A percentile compares a stretch with the other conserved stretches of the same genome.
phyloP scores from a whole-genome alignment of 2,888 invertebrate species.

The Hemithea aestivaria region DNA sequence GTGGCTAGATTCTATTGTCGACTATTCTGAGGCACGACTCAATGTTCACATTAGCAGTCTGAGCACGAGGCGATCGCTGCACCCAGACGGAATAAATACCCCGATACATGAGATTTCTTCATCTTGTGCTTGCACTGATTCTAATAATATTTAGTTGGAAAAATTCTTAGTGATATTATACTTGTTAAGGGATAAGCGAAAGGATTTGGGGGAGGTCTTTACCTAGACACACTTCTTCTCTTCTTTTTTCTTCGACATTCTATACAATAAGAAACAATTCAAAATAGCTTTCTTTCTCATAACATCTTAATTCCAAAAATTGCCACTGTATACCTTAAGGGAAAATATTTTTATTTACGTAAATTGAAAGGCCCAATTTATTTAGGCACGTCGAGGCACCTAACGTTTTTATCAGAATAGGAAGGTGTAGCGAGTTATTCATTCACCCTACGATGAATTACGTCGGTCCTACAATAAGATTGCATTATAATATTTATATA shows the following conservation, averaged over 20 bases:
- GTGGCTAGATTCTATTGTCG: conserved; percentile 8
- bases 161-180: background rate
- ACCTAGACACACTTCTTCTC: too few relatives aligned
- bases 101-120: conserved; percentile 22
- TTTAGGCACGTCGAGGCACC: conserved; percentile 7
- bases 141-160: background rate
- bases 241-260: too few relatives aligned
- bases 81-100: conserved; percentile 43
- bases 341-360: background rate
- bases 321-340: too few relatives aligned
- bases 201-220: too few relatives aligned
- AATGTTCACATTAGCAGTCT: conserved; percentile 47
- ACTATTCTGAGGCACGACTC: conserved; percentile 26
- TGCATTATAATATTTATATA: conserved; percentile 66
- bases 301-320: too few relatives aligned
- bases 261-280: background rate
- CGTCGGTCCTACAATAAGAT: conserved; percentile 49
- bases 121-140: conserved; percentile 3
- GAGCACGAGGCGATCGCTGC: conserved; percentile 45
- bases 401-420: conserved; percentile 24
- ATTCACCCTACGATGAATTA: conserved; percentile 36
- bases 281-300: too few relatives aligned
- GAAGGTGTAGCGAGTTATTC: conserved; percentile 15
- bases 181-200: too few relatives aligned
- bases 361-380: conserved; percentile 4